phyloP scores from a whole-genome alignment of 2,888 invertebrate genomes.

The Nephrotoma flavescens region DNA sequence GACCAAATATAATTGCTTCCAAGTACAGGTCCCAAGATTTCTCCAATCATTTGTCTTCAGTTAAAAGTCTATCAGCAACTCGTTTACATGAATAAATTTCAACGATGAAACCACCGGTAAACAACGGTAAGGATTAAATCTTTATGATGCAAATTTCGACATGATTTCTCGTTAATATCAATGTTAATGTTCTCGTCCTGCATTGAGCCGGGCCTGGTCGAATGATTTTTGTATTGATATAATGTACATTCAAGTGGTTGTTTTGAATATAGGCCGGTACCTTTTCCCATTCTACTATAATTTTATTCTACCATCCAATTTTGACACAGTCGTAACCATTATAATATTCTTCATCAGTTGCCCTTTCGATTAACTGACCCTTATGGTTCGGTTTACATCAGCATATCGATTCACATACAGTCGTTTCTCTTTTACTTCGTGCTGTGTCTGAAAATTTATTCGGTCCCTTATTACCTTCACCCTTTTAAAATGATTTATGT shows the following conservation, averaged over 20 bases:
- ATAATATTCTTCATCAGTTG: constrained; percentile 85
- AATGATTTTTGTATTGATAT: constrained; percentile 59
- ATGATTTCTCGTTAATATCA: constrained; percentile 46
- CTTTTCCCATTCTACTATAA: constrained; percentile 70
- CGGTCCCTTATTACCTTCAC: constrained; percentile 74
- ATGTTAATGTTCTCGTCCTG: constrained; percentile 55
- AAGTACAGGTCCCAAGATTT: constrained; percentile 77
- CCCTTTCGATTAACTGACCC: constrained; percentile 82
- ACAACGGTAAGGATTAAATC: constrained; percentile 74
- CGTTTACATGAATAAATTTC: constrained; percentile 84
- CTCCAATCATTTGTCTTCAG: constrained; percentile 95
- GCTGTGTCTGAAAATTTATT: constrained; percentile 84
- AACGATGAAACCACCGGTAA: constrained; percentile 67
- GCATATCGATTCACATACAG: constrained; percentile 92
- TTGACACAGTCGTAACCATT: constrained; percentile 80
- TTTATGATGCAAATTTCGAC: constrained; percentile 47
- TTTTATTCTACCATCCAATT: constrained; percentile 81
- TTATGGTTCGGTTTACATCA: constrained; percentile 81
- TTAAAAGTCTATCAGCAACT: constrained; percentile 73
- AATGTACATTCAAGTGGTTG: constrained; percentile 55
- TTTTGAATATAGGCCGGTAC: constrained; percentile 55
- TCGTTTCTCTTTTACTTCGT: constrained; percentile 78
- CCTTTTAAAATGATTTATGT: constrained; percentile 90
- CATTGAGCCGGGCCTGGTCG: constrained; percentile 48
- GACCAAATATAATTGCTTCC: constrained; percentile 89